A percentile compares a stretch with the other conserved stretches of the same genome.
Conservation (phyloP, 2,797 vertebrate species). For the Simalia tracyae region DNA sequence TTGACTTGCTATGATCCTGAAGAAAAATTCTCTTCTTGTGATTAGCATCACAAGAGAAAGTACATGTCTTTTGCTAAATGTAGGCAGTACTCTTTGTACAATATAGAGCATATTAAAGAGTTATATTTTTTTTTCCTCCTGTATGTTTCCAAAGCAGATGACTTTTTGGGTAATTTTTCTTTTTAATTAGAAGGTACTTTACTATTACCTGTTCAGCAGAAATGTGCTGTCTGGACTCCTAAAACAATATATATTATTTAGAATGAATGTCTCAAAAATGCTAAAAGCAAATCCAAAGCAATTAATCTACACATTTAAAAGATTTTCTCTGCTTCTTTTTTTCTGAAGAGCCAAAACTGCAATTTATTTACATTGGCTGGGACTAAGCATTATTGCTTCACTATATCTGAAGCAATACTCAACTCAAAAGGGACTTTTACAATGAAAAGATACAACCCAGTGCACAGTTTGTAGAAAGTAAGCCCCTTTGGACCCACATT, state of each 20-base stretch:
- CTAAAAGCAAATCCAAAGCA: background rate
- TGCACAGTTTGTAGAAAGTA: background rate
- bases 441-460: background rate
- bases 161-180: background rate
- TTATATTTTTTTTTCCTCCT: background rate
- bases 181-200: background rate
- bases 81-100: background rate
- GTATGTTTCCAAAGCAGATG: background rate
- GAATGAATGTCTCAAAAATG: background rate
- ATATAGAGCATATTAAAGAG: background rate
- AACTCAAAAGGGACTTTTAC: background rate
- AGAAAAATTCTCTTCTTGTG: background rate
- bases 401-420: background rate
- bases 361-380: background rate
- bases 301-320: background rate
- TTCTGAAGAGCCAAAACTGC: background rate
- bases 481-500: background rate
- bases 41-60: background rate
- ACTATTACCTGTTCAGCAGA: background rate
- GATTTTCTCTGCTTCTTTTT: background rate
- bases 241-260: background rate
- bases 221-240: background rate
- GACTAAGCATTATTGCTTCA: background rate
- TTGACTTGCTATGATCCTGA: background rate
- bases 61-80: background rate